Percentiles rank a stretch among this genome's conserved stretches.
Conservation (phyloP, 2,888 invertebrate species). For the Brachynemurus nebulosus region DNA sequence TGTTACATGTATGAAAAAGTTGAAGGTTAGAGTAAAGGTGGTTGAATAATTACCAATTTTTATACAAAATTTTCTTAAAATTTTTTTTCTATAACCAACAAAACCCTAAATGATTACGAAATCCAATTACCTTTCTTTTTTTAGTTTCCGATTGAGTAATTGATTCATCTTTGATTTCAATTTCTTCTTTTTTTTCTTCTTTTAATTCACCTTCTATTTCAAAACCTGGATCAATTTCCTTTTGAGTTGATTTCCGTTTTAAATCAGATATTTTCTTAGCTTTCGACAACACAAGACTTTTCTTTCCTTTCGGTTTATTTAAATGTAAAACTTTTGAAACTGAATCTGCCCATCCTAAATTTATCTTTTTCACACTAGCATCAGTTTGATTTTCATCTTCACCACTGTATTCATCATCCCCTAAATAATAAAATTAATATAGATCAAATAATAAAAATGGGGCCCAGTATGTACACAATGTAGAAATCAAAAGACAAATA, state of each 20-base stretch:
- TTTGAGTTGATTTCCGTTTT: constrained; percentile 32
- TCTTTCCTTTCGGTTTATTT: constrained; percentile 60
- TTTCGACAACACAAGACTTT: constrained; percentile 59
- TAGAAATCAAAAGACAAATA: too few relatives aligned
- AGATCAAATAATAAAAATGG: too few relatives aligned
- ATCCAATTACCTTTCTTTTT: constrained; percentile 22
- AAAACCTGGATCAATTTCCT: constrained; percentile 33
- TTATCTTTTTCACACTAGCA: too few relatives aligned
- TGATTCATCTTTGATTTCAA: constrained; percentile 13
- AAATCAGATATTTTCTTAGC: constrained; percentile 57
- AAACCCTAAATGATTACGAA: constrained; percentile 5
- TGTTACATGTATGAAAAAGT: too few relatives aligned
- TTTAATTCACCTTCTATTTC: constrained; percentile 51
- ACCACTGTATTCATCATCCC: background rate
- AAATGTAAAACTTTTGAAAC: constrained; percentile 64
- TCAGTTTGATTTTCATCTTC: background rate
- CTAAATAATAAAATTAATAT: too few relatives aligned
- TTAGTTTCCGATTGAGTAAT: constrained; percentile 12
- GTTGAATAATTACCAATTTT: too few relatives aligned
- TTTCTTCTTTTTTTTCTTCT: constrained; percentile 29
- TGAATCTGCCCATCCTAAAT: constrained; percentile 71
- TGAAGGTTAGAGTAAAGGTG: too few relatives aligned
- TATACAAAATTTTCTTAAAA: too few relatives aligned
- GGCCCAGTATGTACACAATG: too few relatives aligned
- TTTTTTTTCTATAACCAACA: too few relatives aligned